Conservation (phyloP, 2,888 invertebrate species). For the Cryptus armator region DNA sequence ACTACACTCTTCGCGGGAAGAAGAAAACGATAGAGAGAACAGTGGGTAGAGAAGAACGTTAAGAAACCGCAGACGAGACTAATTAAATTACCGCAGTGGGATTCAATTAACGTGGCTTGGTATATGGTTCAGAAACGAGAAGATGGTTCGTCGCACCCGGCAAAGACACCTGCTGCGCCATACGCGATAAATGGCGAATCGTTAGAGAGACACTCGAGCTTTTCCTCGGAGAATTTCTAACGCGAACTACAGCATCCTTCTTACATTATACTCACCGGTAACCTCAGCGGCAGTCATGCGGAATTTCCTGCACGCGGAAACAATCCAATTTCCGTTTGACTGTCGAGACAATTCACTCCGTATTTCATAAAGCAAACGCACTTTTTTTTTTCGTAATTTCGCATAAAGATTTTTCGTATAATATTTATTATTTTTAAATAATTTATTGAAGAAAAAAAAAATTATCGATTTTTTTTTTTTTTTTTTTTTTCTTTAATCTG, state of each 20-base stretch:
- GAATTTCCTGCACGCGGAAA: conserved; percentile 10
- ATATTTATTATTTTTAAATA: background rate
- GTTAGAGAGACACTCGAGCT: conserved; percentile 13
- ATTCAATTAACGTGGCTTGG: conserved; percentile 67
- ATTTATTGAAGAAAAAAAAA: no score
- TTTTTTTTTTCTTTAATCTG: background rate
- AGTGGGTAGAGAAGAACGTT: conserved; percentile 49
- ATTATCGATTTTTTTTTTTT: background rate
- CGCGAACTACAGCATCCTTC: background rate
- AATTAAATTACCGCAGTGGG: conserved; percentile 69
- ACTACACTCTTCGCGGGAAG: background rate
- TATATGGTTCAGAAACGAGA: background rate
- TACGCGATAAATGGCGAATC: conserved; percentile 20
- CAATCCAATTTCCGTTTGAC: conserved; percentile 8
- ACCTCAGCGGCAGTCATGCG: background rate
- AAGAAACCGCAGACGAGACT: conserved; percentile 67
- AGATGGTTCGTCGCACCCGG: conserved; percentile 23
- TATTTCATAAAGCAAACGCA: background rate
- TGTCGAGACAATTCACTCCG: background rate
- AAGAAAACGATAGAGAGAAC: conserved; percentile 12
- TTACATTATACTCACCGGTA: background rate
- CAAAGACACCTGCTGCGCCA: conserved; percentile 58
- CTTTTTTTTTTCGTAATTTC: background rate
- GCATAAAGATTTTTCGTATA: background rate
- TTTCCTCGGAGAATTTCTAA: conserved; percentile 10